Base-by-base conservation (phyloP, 2,888 invertebrate species). In the Frankliniella fusca region DNA sequence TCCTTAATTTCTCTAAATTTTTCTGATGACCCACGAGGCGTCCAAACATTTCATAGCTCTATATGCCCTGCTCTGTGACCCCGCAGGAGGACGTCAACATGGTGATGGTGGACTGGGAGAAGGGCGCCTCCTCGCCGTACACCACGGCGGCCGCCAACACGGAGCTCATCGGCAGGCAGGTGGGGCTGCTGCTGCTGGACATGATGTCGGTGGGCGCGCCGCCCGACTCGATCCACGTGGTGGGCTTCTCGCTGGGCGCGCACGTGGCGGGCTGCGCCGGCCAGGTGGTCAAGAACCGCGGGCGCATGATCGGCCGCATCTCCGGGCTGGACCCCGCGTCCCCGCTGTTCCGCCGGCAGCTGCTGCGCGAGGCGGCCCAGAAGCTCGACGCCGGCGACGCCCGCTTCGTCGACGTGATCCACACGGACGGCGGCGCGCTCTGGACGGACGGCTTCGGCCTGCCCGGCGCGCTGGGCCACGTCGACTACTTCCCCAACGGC, bases 341-440 rank as follows among this genome's bases (percentile, higher is more conserved):
- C 0, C 91, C 91, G 0, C 88, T 92, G 81, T 92, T 93, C 86
- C 90, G 92, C 84, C 88, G 88, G 85, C 86, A 91, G 85, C 86
- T 91, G 85, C 86, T 92, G 84, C 86, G 90, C 48, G 90, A 91
- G 81, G 89, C 90, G 82, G 87, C 90, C 20, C 89, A 90, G 82
- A 91, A 91, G 84, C 87, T 93, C 80, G 92, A 92, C 85, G 89
- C 89, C 49, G 89, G 89, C 10, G 93, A 93, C 86, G 93, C 93
- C 0, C 87, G 88, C 48, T 91, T 92, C 83, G 93, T 93, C 0
- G 93, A 93, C 86, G 90, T 93, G n/a, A 89, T 93, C 82, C 93
- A 93, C 85, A 92, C 92, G 1, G 93, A 93, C 86, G 92, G 93
- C 9, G 89, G 89, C n/a, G 86, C 89, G 85, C 88, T 89, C 79